Percentiles rank a stretch among this genome's conserved stretches.
Conservation (phyloP, 2,797 vertebrate genomes). For the Urosaurus nigricauda region DNA sequence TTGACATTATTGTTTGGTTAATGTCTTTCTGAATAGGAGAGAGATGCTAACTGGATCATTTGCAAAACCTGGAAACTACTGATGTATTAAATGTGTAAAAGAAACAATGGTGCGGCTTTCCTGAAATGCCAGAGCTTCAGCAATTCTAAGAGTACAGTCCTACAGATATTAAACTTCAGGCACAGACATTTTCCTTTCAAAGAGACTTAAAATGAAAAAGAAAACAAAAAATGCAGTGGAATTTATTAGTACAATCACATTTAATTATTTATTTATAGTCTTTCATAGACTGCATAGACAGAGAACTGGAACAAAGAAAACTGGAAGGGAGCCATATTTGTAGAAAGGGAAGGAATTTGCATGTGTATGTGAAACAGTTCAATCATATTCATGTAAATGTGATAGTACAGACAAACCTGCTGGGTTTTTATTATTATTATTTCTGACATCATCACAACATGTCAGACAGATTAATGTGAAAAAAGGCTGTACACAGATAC, state of each 20-base stretch:
- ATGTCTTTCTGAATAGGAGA: neutral
- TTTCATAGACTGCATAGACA: too few species aligned
- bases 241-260: slow-evolving; percentile 11
- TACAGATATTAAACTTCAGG: neutral
- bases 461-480: neutral
- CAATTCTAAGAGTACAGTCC: slow-evolving; percentile 5
- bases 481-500: neutral
- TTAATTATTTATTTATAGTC: neutral
- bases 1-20: neutral
- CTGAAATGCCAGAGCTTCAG: neutral
- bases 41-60: neutral
- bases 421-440: neutral
- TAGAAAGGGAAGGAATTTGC: neutral
- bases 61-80: neutral
- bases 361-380: neutral
- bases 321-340: neutral
- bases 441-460: neutral
- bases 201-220: neutral
- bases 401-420: neutral
- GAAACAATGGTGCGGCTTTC: neutral
- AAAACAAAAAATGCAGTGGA: neutral
- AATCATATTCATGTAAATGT: neutral
- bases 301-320: neutral
- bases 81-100: slow-evolving; percentile 6
- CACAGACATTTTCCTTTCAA: slow-evolving; percentile 3